Base-by-base conservation (phyloP, 2,797 vertebrate genomes). In the Rousettus madagascariensis region DNA sequence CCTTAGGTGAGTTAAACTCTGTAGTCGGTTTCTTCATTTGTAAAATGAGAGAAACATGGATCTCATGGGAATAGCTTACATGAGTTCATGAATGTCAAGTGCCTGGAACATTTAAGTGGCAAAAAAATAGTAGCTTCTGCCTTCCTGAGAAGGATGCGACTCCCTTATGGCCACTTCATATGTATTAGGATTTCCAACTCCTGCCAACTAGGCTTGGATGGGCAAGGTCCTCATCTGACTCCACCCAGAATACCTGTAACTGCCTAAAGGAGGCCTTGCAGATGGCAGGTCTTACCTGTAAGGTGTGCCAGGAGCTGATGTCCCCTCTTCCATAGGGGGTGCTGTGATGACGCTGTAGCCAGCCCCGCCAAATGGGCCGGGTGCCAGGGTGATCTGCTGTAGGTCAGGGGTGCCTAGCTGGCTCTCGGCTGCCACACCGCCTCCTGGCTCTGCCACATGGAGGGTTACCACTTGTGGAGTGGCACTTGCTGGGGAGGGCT, bases 341-440 rank as follows among this genome's bases (percentile, higher is more conserved):
- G 99, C 99, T 0, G 99, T 98, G 33, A 99, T 99, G 92, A 99
- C 99, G 71, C 98, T 99, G 97, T 99, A 99, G 71, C 99, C 99
- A 0, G 98, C 91, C 0, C 98, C 96, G 0, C 97, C 88, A 0
- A 97, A 97, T 0, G 97, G 96, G 55, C 98, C 98, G 0, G 99
- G 99, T 24, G 99, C 98, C 24, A 99, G 98, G 63, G 99, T 98
- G 41, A 99, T 99, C 98, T 99, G 99, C 57, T 99, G 98, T 43
- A 99, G 98, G 96, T 99, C 99, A 0, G 98, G 78, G 69, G 98
- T 97, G 0, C 97, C 98, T 10, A 98, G 98, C 9, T 98, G 96
- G 0, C 98, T 97, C 6, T 99, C 99, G 8, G 99, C 98, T 38
- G 99, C 98, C 88, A 99, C 90, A 0, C 98, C 97, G 94, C 99